Conservation (phyloP, 2,797 vertebrate species). For the Enteromius unitaeniatus region DNA sequence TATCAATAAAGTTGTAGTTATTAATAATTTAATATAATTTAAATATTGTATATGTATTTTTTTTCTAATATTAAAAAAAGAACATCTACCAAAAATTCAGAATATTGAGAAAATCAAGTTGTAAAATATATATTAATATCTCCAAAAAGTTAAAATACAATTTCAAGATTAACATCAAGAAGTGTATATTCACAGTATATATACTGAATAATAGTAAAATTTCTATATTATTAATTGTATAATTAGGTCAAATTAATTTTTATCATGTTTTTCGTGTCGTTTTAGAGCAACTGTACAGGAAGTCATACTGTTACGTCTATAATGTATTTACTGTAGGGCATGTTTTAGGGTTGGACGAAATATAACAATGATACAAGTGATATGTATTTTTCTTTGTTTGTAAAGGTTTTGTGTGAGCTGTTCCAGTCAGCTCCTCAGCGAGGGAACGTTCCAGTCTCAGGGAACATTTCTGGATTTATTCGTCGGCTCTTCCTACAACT, state of each 20-base stretch:
- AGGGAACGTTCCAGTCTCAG: conserved; percentile 90
- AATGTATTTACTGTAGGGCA: neutral
- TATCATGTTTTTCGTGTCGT: neutral
- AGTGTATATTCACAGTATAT: neutral
- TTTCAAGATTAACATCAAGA: neutral
- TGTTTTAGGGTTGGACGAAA: neutral
- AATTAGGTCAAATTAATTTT: neutral
- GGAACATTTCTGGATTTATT: conserved; percentile 98
- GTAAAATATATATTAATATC: too few relatives aligned
- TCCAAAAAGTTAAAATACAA: neutral
- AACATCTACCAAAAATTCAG: too few relatives aligned
- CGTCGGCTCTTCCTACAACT: conserved; percentile 96
- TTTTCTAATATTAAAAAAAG: too few relatives aligned
- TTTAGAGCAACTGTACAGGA: neutral
- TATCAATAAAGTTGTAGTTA: too few relatives aligned
- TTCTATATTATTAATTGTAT: neutral
- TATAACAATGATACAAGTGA: neutral
- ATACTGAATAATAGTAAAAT: neutral
- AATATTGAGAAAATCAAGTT: too few relatives aligned
- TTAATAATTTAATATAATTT: too few relatives aligned
- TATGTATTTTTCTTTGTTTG: conserved; percentile 23
- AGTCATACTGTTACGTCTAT: neutral
- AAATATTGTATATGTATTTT: too few relatives aligned
- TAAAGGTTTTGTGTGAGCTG: conserved; percentile 97
- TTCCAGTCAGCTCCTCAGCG: conserved; percentile 96